Evolutionary conservation across 2,113 vertebrate genomes (phyloP).

Genomic region (Xenopus borealis): DNA sequence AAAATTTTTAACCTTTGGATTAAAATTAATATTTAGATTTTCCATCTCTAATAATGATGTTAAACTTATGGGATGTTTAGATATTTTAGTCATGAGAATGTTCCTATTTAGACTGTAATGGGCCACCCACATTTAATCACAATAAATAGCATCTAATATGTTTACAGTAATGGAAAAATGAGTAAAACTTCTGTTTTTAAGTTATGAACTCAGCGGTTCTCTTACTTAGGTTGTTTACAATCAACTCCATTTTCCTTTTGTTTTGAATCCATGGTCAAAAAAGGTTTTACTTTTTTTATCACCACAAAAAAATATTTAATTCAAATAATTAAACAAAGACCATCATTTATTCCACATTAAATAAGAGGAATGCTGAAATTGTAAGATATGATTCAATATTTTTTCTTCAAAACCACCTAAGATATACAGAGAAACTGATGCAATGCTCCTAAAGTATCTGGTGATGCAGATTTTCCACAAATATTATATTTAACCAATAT

Average conservation of each 20-base stretch:
- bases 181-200: slow-evolving; percentile 77
- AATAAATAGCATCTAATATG: slow-evolving; percentile 87
- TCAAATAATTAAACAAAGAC: slow-evolving; percentile 71
- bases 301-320: slow-evolving; percentile 75
- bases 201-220: slow-evolving; percentile 76
- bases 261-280: slow-evolving; percentile 60
- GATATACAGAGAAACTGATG: not conserved
- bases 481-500: slow-evolving; percentile 7
- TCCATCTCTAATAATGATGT: slow-evolving; percentile 67
- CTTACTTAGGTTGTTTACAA: slow-evolving; percentile 76
- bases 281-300: slow-evolving; percentile 28
- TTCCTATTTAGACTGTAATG: slow-evolving; percentile 69
- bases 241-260: slow-evolving; percentile 75
- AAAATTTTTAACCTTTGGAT: slow-evolving; percentile 66
- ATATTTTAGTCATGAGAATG: slow-evolving; percentile 77
- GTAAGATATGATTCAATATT: not conserved
- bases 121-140: slow-evolving; percentile 79
- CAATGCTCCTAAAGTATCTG: slow-evolving; percentile 15
- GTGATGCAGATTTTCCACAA: slow-evolving; percentile 15
- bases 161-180: slow-evolving; percentile 84
- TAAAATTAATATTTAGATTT: slow-evolving; percentile 81
- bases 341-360: slow-evolving; percentile 48
- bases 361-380: not conserved
- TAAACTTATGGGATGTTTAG: slow-evolving; percentile 69
- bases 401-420: slow-evolving; percentile 17